Base-by-base conservation (phyloP, 2,888 invertebrate species). In the Calameuta pallipes region DNA sequence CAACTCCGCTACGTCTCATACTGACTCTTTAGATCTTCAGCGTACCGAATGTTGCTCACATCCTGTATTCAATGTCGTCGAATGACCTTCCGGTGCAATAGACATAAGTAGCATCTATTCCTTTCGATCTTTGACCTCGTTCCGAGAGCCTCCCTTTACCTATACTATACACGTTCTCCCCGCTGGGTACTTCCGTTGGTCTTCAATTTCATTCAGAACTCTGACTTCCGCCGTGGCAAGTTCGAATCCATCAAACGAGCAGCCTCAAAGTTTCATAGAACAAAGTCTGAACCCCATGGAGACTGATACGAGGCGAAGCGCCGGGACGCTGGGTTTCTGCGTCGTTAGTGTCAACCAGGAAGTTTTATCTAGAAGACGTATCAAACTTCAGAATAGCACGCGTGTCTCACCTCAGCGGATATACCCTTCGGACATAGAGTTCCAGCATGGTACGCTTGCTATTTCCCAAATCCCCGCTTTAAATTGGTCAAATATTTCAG, bases 391-490 rank as follows among this genome's bases (percentile, higher is more conserved):
- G 23, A 6, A 56, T 56, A 23, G 56, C 56, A 56, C 56, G 56
- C 56, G 56, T 56, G 23, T 56, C 56, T 23, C 56, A 56, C 23
- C 56, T 23, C 23, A 23, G 56, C 23, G 23, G 2, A 56, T 56
- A 56, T 56, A 56, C 56, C 9, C 23, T 23, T 56, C 56, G 56
- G 56, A 56, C 56, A 6, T 56, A 56, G 9, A 23, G 56, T 56
- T 56, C 23, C 56, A 56, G 23, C 56, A 6, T 56, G 56, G 35
- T 41, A 35, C 33, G 15, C 15, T n/a, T 33, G 70, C 34, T 76
- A 70, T 76, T 76, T 68, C 23, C 70, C 69, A 76, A 76, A 76
- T 76, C 70, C 70, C 36, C 15, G 76, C 30, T 70, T 71, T 76
- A 76, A 76, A 76, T 76, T 73, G 34, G 76, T 15, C 69, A 35